A percentile compares a stretch with the other conserved stretches of the same genome.
phyloP scores from a whole-genome alignment of 2,888 invertebrate genomes.

The Ommatoiulus sabulosus region DNA sequence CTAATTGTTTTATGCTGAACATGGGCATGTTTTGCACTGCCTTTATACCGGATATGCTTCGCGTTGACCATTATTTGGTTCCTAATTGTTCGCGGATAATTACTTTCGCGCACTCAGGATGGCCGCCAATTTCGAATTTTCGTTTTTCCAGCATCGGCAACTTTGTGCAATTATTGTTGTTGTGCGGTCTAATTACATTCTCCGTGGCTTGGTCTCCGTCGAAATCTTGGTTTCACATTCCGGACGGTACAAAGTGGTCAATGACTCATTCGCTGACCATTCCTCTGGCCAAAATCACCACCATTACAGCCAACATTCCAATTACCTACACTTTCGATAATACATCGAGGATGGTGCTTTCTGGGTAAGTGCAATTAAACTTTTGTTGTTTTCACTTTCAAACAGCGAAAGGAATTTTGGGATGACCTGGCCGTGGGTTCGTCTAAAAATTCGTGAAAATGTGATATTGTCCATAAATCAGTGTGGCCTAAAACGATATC shows the following conservation, averaged over 20 bases:
- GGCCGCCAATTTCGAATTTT: background rate
- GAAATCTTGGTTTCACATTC: slow-evolving; percentile 51
- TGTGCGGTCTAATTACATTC: background rate
- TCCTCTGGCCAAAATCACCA: slow-evolving; percentile 53
- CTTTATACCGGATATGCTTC: background rate
- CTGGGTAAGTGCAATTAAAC: background rate
- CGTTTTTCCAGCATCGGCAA: slow-evolving; percentile 24
- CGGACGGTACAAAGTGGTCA: slow-evolving; percentile 54
- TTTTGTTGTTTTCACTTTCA: background rate
- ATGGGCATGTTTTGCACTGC: background rate
- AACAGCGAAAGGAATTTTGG: background rate
- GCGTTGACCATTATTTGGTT: background rate
- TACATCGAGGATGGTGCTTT: slow-evolving; percentile 45
- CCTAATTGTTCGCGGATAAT: background rate
- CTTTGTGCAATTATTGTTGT: background rate
- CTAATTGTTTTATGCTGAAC: background rate
- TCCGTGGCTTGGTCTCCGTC: slow-evolving; percentile 33
- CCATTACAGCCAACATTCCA: slow-evolving; percentile 53
- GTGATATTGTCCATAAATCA: too few species aligned
- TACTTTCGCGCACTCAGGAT: background rate
- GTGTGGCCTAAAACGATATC: too few species aligned
- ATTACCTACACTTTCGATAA: slow-evolving; percentile 56
- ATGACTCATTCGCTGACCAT: slow-evolving; percentile 56
- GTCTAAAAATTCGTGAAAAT: too few species aligned
- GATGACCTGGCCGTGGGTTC: too few species aligned